Evolutionary conservation across 1,140 invertebrate genomes (phyloP), one percentile per base, ranked within the genome.

Genomic region (Bombus vancouverensis): DNA sequence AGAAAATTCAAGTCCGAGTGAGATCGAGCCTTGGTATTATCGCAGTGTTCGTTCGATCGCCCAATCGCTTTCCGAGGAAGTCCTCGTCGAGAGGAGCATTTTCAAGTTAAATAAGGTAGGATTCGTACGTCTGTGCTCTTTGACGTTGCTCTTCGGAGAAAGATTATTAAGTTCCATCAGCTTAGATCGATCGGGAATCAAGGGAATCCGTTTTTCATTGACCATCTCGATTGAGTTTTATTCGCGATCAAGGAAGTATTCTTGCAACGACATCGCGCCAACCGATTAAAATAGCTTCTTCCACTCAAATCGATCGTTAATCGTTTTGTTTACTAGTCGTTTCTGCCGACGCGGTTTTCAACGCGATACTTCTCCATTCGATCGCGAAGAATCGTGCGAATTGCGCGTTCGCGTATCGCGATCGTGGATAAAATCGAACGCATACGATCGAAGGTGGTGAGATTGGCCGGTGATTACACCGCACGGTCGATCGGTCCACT

Each of bases 311-410:
- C 80, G 73, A 18, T 57, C n/a, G 68, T 71, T 86, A 85, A 88
- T 88, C 62, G 68, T 81, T 85, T 89, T 89, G 78, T 89, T 89
- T 89, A 83, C 44, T 8, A 53, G 47, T 53, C 15, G 47, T 6
- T 22, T 5, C 5, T 53, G 47, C 1, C 47, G 18, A 22, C 37
- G 37, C n/a, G n/a, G 10, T n/a, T 65, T 65, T 15, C 28, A 32
- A 71, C 37, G 72, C 37, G 76, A 28, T 34, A 59, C 47, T 22
- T 18, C 0, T 53, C 47, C 1, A 6, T 53, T 53, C 47, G 47
- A 53, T 53, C 18, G 18, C 47, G 1, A 53, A 53, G 6, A 18
- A 47, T 47, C 47, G 47, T 47, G 47, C 47, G 47, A 47, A 47
- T 18, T 6, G 47, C 47, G 0, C 44, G 44, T 47, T 15, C 44